Evolutionary conservation across 2,113 vertebrate species (phyloP).

Genomic region (Salvelinus fontinalis): DNA sequence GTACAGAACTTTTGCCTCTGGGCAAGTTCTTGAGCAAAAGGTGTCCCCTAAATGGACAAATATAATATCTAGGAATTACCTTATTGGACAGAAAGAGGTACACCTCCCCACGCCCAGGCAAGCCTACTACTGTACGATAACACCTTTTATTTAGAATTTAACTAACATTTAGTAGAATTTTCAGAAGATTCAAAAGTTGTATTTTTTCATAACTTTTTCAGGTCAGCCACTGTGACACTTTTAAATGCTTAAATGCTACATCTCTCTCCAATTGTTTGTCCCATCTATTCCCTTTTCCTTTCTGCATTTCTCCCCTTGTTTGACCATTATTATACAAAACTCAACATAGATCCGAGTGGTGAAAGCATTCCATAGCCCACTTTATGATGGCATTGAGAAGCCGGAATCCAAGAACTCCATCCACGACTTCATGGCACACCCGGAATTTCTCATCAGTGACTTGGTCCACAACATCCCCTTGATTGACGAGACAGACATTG

Average conservation of each 20-base stretch:
- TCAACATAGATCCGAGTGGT: slow-evolving; percentile 78
- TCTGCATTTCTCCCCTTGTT: not conserved
- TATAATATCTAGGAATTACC: no score
- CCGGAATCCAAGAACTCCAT: slow-evolving; percentile 77
- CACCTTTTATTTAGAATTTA: no score
- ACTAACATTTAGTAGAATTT: no score
- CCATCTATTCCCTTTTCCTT: not conserved
- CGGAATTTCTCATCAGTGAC: slow-evolving; percentile 81
- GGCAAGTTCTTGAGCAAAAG: no score
- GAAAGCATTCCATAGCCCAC: slow-evolving; percentile 82
- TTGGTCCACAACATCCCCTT: slow-evolving; percentile 80
- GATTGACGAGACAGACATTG: slow-evolving; percentile 81
- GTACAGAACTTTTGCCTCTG: no score
- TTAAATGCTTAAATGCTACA: not conserved
- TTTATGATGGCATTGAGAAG: slow-evolving; percentile 79
- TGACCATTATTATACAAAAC: slow-evolving; percentile 12
- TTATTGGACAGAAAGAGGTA: no score
- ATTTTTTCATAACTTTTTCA: no score
- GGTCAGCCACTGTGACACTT: not conserved
- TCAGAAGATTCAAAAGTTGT: no score
- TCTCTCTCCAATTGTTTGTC: not conserved
- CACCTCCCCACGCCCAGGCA: not conserved
- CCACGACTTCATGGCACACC: slow-evolving; percentile 80
- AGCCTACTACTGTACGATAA: no score
- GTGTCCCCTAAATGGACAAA: no score